These are phyloP conservation scores for Camponotus vicinus DNA, from an alignment of 1,140 invertebrate species.

Conservation along the genomic window DNA sequence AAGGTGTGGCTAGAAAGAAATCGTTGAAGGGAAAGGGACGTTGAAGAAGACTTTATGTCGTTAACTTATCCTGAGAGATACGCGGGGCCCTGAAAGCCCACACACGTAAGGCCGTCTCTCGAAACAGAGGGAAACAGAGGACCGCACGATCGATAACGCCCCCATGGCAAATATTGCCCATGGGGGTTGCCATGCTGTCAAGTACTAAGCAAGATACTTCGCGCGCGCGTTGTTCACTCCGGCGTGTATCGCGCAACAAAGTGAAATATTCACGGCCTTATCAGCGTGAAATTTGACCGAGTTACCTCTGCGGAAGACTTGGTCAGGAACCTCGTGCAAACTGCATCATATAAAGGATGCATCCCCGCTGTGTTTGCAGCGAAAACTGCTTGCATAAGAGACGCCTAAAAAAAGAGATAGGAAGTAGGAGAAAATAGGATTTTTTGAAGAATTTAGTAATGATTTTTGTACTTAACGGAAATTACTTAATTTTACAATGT, in stretches of 20 bases:
- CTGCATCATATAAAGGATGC: constrained; percentile 5
- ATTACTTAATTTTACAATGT: no score
- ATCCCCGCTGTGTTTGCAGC: background rate
- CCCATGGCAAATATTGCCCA: constrained; percentile 76
- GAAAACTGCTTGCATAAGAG: background rate
- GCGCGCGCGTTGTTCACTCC: constrained; percentile 34
- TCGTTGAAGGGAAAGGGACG: background rate
- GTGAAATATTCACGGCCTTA: constrained; percentile 54
- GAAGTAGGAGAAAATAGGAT: background rate
- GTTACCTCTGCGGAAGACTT: constrained; percentile 32
- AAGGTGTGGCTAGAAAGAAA: background rate
- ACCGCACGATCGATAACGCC: constrained; percentile 74
- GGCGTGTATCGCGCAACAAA: constrained; percentile 25
- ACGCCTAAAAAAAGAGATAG: background rate
- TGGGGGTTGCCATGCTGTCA: constrained; percentile 51
- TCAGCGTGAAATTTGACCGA: constrained; percentile 61
- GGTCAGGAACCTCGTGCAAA: background rate
- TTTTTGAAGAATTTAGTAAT: background rate
- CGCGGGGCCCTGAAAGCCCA: constrained; percentile 64
- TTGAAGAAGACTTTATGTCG: constrained; percentile 52
- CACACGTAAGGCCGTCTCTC: constrained; percentile 63
- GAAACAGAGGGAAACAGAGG: constrained; percentile 71
- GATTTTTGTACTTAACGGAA: background rate
- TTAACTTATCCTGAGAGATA: constrained; percentile 46
- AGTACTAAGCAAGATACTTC: constrained; percentile 67